Base-by-base conservation (phyloP, 2,797 vertebrate species). In the Malurus leucopterus region DNA sequence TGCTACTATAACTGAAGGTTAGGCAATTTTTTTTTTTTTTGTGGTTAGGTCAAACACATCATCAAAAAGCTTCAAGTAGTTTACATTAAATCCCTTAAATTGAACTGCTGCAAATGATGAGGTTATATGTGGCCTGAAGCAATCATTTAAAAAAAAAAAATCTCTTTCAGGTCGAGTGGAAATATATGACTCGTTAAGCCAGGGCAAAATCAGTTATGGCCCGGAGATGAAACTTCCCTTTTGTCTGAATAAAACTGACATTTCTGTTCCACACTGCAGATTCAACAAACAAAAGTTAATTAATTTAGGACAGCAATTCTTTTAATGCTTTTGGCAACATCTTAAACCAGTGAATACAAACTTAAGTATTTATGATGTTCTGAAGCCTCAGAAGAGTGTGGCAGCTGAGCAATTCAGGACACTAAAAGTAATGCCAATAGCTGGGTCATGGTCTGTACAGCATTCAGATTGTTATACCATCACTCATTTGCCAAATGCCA, bases 191-290 rank as follows among this genome's bases (percentile, higher is more conserved):
- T 92, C 14, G 32, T 65, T 95, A 92, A 88, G 72, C 73, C 95
- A 95, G 91, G 24, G 92, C 86, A 95, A 96, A 96, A 95, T 95
- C 96, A 96, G 80, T 95, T 94, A 93, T 86, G 74, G 87, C 94
- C 94, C 63, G 71, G 41, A 96, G 93, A 95, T 65, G 82, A 81
- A 92, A 92, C 91, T 88, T 95, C 59, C 90, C 76, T 93, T 94
- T 80, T 94, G 75, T 95, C 82, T 94, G 90, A 91, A 74, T 84
- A 88, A 92, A 91, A 67, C 81, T 92, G 93, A 92, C 95, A 95
- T 95, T 96, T 96, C 81, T 86, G 75, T 93, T 91, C 81, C 75
- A 72, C 19, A 46, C 65, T 95, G 94, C 44, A 79, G 18, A 92
- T 87, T 62, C 84, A 13, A 94, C 62, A 92, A 95, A 88, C 86